Base-by-base conservation (phyloP, 2,888 invertebrate species). In the Eulithis testata region DNA sequence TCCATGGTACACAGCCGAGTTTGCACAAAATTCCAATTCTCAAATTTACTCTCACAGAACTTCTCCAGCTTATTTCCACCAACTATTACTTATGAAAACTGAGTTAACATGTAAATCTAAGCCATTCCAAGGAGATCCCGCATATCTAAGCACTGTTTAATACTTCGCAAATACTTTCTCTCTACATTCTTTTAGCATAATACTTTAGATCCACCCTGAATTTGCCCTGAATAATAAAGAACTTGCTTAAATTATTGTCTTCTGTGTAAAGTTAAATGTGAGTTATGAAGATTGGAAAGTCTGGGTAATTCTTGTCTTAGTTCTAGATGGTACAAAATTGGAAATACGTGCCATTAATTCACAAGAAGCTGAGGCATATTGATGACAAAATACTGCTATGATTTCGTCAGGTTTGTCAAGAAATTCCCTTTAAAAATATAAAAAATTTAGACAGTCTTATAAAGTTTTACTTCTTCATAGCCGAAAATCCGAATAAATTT, bases 21-120 rank as follows among this genome's bases (percentile, higher is more conserved):
- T 69, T 37, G 58, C 63, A 64, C 63, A 64, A 79, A 83, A 83
- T 86, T 84, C 81, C 78, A 82, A 83, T 82, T 81, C 82, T 83
- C 79, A 82, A 88, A 82, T 86, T 85, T 70, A 81, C 79, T 84
- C 84, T 81, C 85, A 87, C 68, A 65, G 73, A 86, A 87, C 81
- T 85, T 87, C 72, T 73, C 72, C 76, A 79, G 81, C 81, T 86
- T 86, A 85, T 87, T 85, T 85, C 76, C 81, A 86, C 81, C 81
- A 83, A 86, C 85, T 87, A 86, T 89, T 88, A 91, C 86, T 90
- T 87, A 88, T 85, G 85, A 86, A 87, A 89, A 87, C 86, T 77
- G 82, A 89, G 88, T 88, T 90, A 88, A 87, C 87, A 90, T 88
- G 90, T 88, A 91, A 91, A 90, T 91, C 89, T 85, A 81, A 83